Evolutionary conservation across 2,888 invertebrate genomes (phyloP), one percentile per base, ranked within the genome.

Genomic region (Caradrina clavipalpis): DNA sequence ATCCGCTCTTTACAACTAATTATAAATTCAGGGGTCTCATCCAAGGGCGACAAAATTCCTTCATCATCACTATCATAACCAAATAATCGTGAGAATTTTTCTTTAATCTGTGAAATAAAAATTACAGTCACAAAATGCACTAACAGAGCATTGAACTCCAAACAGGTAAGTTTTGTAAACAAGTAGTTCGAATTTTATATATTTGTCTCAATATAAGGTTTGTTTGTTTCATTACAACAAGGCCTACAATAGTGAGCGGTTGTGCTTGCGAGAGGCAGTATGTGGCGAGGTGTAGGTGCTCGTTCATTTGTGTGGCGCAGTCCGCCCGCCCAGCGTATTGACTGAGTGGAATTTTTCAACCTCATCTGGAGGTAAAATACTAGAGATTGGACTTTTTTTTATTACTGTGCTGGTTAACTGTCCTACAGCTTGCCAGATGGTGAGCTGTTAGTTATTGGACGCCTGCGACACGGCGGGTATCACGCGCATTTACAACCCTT

Each of bases 1-100:
- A 97, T 96, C 21, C 96, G 93, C 77, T 96, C 96, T 82, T 96
- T 96, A 79, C 96, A 96, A 77, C 96, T 96, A 1, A 90, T 87
- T n/a, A 96, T 81, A 84, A 96, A 96, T 57, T 96, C 95, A 54
- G 94, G 90, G 3, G 95, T 96, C 71, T 96, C 96, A 60, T 96
- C 95, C 49, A 96, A 87, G 2, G 96, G 96, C 8, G 96, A 96
- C 54, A 96, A 86, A 66, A 95, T 90, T 42, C 93, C 95, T 81
- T 96, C 96, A 63, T 96, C 96, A 77, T 96, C 96, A 80, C 93
- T 93, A 64, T 96, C 95, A 59, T 94, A 93, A 0, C 96, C 96
- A 90, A 97, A 97, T 5, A 96, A 82, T 39, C 93, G 90, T 26
- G 87, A 56, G 69, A 96, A 94, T 65, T 92, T 89, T 50, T 88